Percentiles rank a stretch among this genome's conserved stretches.
These are phyloP conservation scores for Trissoscelio sp. DNA, from an alignment of 2,888 invertebrate genomes.

Conservation along the genomic window DNA sequence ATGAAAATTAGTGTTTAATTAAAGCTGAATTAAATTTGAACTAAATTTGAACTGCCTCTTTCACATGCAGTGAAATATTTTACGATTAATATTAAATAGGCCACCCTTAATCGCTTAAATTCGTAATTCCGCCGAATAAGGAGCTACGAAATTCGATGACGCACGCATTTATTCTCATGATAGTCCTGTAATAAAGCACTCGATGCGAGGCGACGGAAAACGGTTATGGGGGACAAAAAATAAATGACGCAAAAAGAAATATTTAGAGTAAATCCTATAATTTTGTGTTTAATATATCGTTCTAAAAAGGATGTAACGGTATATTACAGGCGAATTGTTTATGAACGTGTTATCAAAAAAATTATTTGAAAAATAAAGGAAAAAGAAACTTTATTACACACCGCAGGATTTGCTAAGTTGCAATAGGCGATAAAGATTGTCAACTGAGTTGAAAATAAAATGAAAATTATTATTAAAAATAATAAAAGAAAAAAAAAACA, in stretches of 20 bases:
- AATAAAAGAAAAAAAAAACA: too few relatives aligned
- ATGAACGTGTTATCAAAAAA: too few relatives aligned
- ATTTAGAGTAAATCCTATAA: constrained; percentile 1
- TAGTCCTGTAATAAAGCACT: neutral
- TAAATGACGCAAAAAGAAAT: neutral
- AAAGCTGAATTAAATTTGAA: too few relatives aligned
- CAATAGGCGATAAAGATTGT: too few relatives aligned
- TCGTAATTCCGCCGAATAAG: neutral
- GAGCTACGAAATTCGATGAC: neutral
- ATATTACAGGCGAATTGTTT: neutral
- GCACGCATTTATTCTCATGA: neutral
- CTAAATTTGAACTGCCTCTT: too few relatives aligned
- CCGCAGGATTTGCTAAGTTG: too few relatives aligned
- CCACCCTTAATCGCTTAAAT: neutral
- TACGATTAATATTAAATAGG: neutral
- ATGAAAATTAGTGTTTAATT: too few relatives aligned
- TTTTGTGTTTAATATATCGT: constrained; percentile 1
- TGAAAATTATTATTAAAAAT: too few relatives aligned
- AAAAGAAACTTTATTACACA: too few relatives aligned
- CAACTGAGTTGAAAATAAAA: too few relatives aligned
- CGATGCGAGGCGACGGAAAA: neutral
- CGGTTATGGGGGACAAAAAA: neutral
- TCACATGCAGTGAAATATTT: neutral
- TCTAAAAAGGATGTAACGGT: neutral
- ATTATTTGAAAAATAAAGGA: too few relatives aligned